These are phyloP conservation scores for Aegypius monachus DNA, from an alignment of 2,113 vertebrate genomes.

Conservation along the genomic window DNA sequence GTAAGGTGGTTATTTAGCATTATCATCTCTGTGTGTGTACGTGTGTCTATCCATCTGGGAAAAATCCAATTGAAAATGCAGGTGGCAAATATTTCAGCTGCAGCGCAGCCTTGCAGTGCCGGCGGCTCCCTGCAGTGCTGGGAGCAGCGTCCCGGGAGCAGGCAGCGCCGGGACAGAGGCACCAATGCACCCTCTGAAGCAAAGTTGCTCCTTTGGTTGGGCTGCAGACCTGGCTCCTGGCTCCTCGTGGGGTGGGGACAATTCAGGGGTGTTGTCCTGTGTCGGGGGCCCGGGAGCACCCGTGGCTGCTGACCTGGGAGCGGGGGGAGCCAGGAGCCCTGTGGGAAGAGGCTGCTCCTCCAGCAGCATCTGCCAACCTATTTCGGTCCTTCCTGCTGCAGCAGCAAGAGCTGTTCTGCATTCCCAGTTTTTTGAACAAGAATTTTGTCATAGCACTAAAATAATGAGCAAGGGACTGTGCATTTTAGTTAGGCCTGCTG, in stretches of 20 bases:
- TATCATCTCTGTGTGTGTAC: neutral
- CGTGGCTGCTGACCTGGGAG: neutral
- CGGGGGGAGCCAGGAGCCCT: neutral
- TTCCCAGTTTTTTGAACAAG: neutral
- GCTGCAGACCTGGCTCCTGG: neutral
- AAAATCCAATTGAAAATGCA: neutral
- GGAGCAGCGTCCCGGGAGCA: neutral
- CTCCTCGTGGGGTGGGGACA: fast-evolving
- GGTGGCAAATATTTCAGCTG: neutral
- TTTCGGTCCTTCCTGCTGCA: neutral
- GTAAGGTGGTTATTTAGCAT: neutral
- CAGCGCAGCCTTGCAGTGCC: neutral
- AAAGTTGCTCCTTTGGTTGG: neutral
- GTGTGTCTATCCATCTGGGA: neutral
- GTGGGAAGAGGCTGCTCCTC: neutral
- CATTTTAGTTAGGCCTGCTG: neutral
- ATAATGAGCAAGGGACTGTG: neutral
- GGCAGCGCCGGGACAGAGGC: neutral
- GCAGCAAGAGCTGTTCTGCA: neutral
- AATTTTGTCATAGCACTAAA: neutral
- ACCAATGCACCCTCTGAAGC: neutral
- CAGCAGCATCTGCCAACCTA: neutral
- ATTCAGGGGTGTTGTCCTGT: neutral
- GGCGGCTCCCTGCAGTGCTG: neutral
- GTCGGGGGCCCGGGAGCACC: neutral